Conservation (phyloP, 2,888 invertebrate species). For the Perdita meconis region DNA sequence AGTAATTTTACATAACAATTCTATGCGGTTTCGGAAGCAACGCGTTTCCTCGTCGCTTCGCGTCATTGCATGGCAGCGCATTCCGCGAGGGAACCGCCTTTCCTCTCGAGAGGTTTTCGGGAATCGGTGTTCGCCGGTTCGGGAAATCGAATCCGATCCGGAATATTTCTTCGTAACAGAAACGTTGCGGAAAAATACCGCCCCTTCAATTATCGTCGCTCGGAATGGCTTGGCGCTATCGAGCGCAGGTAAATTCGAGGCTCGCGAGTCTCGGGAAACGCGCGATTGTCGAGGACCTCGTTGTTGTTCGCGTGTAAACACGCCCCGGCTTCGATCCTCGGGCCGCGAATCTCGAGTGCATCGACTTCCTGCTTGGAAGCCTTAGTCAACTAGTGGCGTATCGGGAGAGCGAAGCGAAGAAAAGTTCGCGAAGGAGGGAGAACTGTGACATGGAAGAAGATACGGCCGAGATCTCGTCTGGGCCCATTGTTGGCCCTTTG, state of each 20-base stretch:
- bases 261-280: too few species aligned
- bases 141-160: constrained; percentile 59
- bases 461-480: constrained; percentile 65
- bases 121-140: constrained; percentile 47
- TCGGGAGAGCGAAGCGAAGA: background rate
- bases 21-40: too few species aligned
- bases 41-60: too few species aligned
- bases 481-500: constrained; percentile 67
- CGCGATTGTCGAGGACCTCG: constrained; percentile 46
- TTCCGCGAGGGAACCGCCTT: constrained; percentile 47
- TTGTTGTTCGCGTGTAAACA: constrained; percentile 52
- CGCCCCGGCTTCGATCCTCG: constrained; percentile 32
- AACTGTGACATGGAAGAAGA: constrained; percentile 54
- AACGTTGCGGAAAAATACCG: background rate
- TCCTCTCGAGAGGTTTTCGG: constrained; percentile 50
- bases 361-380: constrained; percentile 33
- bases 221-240: too few species aligned
- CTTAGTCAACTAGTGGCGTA: constrained; percentile 7
- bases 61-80: constrained; percentile 12
- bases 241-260: too few species aligned
- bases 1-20: too few species aligned
- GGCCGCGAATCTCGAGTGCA: constrained; percentile 19
- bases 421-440: background rate
- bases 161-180: constrained; percentile 46
- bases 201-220: background rate